Evolutionary conservation across 2,113 vertebrate genomes (phyloP).

Genomic region (Crotophaga sulcirostris): DNA sequence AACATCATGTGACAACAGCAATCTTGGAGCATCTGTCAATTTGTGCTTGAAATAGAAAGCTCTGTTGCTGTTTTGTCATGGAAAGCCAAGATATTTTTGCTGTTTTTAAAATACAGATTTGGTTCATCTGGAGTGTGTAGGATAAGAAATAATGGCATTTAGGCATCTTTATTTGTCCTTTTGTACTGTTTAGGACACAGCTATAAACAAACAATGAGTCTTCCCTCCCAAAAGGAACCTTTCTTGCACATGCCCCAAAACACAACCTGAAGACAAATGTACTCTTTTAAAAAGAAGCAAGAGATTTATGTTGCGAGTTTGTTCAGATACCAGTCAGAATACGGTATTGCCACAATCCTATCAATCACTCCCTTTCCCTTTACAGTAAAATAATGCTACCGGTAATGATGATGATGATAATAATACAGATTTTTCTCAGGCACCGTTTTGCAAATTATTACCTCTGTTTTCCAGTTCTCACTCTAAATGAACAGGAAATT

Average conservation of each 20-base stretch:
- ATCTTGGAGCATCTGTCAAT: not conserved
- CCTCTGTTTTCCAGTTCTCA: not conserved
- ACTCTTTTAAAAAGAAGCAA: not conserved
- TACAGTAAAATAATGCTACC: not conserved
- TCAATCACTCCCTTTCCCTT: not conserved
- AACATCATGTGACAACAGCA: not conserved
- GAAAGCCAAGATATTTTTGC: slow-evolving; percentile 3
- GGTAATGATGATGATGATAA: not conserved
- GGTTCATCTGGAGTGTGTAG: not conserved
- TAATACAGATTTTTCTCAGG: not conserved
- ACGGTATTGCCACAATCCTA: not conserved
- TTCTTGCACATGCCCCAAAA: not conserved
- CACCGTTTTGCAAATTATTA: not conserved
- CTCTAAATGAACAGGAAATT: not conserved
- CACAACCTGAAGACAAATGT: slow-evolving; percentile 23
- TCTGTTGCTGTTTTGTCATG: not conserved
- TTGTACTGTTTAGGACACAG: not conserved
- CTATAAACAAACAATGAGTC: slow-evolving; percentile 17
- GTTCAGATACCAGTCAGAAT: slow-evolving; percentile 5
- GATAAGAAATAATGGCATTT: not conserved
- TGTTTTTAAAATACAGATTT: not conserved
- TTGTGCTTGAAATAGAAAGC: slow-evolving; percentile 33
- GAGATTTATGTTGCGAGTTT: not conserved
- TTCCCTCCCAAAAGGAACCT: not conserved
- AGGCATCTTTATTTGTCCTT: not conserved